Evolutionary conservation across 2,888 invertebrate genomes (phyloP), one percentile per base, ranked within the genome.

Genomic region (Nymphalis c-album): DNA sequence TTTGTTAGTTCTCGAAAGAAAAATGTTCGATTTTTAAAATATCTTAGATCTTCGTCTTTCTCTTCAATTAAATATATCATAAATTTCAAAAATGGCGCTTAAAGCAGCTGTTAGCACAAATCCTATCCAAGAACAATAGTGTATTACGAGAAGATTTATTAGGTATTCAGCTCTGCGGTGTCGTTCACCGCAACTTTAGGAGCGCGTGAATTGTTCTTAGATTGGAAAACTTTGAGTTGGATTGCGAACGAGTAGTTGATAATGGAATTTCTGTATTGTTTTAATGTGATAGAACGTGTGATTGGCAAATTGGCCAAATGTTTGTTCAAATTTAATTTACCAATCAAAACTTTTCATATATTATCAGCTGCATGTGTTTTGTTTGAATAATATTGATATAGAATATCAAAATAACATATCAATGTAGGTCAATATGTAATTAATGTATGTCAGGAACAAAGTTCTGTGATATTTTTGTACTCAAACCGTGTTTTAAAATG

Each of bases 191-290:
- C 63, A 58, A 59, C 50, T 67, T 63, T 26, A 45, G 50, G 69
- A 40, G 57, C 57, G n/a, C 35, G 63, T 60, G 58, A 67, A 67
- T 71, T 67, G 67, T 67, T 67, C 67, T 60, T 67, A 69, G 67
- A 69, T 71, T 64, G 67, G 67, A 69, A 68, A 69, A 71, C 46
- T 63, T 63, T 47, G 26, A 20, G 2, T 22, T 51, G 50, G 18
- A 20, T 46, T 59, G 50, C 35, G 26, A 47, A 64, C 45, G 46
- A 64, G 59, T 59, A 60, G n/a, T 58, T 45, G 22, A 17, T 60
- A 60, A 26, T 31, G 48, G 48, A 48, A 48, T 31, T 31, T 60
- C 26, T 60, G 48, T 60, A 18, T 31, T 48, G 26, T 60, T 31
- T 6, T 22, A 35, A 17, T 40, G 18, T 35, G 40, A 57, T 40